These are phyloP conservation scores for Leptothorax acervorum DNA, from an alignment of 2,888 invertebrate species.

Conservation along the genomic window DNA sequence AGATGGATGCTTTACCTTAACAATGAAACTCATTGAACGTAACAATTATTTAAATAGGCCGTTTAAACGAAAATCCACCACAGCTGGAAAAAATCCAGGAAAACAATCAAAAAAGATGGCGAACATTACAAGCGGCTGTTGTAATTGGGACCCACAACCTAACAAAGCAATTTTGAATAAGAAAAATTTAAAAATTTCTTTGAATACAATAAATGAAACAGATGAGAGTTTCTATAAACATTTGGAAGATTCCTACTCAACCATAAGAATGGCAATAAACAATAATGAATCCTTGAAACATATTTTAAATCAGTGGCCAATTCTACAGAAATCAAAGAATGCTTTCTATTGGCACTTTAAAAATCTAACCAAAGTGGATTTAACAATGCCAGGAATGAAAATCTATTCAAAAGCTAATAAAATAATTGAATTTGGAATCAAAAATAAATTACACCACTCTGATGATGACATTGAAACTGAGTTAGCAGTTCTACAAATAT, in stretches of 20 bases:
- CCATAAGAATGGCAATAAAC: neutral
- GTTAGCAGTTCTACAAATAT: neutral
- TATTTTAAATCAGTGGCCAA: neutral
- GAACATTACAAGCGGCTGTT: neutral
- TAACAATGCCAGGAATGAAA: neutral
- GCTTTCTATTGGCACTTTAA: neutral
- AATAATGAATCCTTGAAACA: neutral
- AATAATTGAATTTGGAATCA: neutral
- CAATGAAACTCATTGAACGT: neutral
- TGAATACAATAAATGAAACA: neutral
- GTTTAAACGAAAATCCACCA: neutral
- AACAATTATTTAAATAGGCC: conserved; percentile 1
- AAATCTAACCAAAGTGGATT: neutral
- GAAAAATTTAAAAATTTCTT: neutral
- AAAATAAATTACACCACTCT: neutral
- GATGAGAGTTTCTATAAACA: neutral
- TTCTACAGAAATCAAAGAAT: neutral
- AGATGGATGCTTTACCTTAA: neutral
- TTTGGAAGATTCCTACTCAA: neutral
- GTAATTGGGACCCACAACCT: neutral
- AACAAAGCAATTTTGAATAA: neutral
- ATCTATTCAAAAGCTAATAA: neutral
- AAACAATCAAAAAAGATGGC: neutral
- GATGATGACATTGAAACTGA: neutral
- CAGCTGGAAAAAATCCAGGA: neutral